A percentile compares a stretch with the other conserved stretches of the same genome.
These are phyloP conservation scores for Varanus komodoensis DNA, from an alignment of 2,113 vertebrate genomes.

Conservation along the genomic window DNA sequence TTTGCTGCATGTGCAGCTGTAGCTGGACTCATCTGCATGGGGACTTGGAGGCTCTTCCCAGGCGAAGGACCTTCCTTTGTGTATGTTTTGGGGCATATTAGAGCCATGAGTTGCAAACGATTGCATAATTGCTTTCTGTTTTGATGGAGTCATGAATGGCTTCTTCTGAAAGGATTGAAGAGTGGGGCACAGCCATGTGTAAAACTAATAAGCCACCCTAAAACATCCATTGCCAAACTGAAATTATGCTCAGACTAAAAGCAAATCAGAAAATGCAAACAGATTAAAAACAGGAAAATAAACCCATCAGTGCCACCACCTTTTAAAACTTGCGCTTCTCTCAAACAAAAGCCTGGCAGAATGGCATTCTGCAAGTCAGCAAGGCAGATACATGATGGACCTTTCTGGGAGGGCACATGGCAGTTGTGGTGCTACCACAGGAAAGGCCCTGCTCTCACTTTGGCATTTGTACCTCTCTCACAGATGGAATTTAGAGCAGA, in stretches of 20 bases:
- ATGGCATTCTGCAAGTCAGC: neutral
- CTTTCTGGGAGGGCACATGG: neutral
- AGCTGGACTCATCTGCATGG: neutral
- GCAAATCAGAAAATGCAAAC: neutral
- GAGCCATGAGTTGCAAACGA: neutral
- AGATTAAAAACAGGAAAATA: neutral
- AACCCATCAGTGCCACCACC: neutral
- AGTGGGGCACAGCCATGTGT: neutral
- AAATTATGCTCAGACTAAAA: neutral
- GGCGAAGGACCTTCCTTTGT: neutral
- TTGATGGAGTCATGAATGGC: neutral
- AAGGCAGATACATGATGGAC: neutral
- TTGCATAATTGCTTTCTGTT: neutral
- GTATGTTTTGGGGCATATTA: neutral
- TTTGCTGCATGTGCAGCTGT: neutral
- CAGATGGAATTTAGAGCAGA: neutral
- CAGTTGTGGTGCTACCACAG: neutral
- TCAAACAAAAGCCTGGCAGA: neutral
- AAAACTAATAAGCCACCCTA: neutral
- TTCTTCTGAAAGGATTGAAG: neutral
- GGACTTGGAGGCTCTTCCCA: neutral
- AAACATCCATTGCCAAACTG: neutral
- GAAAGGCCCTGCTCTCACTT: neutral
- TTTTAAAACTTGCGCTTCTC: neutral
- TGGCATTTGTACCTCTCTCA: neutral